Percentiles rank a stretch among this genome's conserved stretches.
Conservation (phyloP, 1,140 invertebrate species). For the Lasioglossum albipes region DNA sequence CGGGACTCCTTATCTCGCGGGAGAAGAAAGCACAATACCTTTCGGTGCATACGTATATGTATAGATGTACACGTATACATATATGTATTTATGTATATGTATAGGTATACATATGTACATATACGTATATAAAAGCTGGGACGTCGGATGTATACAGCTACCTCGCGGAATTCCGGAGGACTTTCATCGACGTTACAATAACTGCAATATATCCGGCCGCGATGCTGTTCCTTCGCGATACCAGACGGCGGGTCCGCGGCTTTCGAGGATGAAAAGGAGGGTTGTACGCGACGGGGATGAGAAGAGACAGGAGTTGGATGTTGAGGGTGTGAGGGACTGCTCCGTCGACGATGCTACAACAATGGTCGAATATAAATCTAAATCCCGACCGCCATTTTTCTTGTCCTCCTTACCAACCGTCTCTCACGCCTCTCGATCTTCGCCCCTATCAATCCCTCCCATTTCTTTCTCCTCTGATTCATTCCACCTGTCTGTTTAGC, state of each 20-base stretch:
- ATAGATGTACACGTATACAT: constrained; percentile 13
- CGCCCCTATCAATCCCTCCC: constrained; percentile 32
- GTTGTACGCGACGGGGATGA: constrained; percentile 31
- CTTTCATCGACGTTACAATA: constrained; percentile 74
- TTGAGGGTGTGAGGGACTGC: constrained; percentile 44
- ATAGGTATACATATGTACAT: too few species aligned
- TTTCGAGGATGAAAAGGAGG: constrained; percentile 33
- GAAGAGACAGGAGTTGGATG: constrained; percentile 54
- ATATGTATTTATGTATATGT: too few species aligned
- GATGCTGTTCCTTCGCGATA: constrained; percentile 62
- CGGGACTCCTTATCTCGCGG: constrained; percentile 55
- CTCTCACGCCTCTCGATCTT: constrained; percentile 48
- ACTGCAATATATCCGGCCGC: constrained; percentile 67
- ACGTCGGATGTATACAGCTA: constrained; percentile 30
- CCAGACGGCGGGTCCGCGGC: constrained; percentile 43
- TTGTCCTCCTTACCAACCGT: constrained; percentile 24
- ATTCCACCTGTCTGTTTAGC: constrained; percentile 26
- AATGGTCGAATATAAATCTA: constrained; percentile 70
- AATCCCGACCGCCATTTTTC: constrained; percentile 64
- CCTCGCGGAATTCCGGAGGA: constrained; percentile 63
- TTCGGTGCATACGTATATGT: not conserved
- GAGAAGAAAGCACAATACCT: constrained; percentile 44
- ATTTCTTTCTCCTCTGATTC: constrained; percentile 43
- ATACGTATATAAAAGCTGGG: too few species aligned
- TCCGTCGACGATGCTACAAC: constrained; percentile 52